Evolutionary conservation across 2,797 vertebrate genomes (phyloP), one percentile per base, ranked within the genome.

Genomic region (Hypotaenidia okinawae): DNA sequence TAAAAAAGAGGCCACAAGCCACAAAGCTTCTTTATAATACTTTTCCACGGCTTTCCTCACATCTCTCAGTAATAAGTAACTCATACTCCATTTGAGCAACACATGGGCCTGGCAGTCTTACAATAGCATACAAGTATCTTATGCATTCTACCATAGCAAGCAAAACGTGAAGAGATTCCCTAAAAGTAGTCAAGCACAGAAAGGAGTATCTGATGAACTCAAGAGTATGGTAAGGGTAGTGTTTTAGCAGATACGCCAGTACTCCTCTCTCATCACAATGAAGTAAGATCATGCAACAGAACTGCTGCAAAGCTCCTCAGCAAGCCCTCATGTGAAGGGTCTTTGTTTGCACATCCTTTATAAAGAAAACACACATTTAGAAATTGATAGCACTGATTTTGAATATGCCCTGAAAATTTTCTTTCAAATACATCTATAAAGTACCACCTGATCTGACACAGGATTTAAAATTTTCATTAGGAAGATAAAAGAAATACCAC

Each of bases 401-500:
- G 55, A 92, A 52, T 55, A 66, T 25, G 49, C 9, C 30, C 11
- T 43, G 69, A 80, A 55, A 54, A 54, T 9, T 0, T 17, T 73
- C 3, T 59, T 73, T 89, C 15, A 70, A 74, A 57, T 90, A 58
- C 22, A 1, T 61, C 24, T 49, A 69, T 57, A 84, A 32, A 83
- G 37, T 32, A 90, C 7, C 25, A 66, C 49, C 11, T 35, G 12
- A 69, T 84, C 21, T 87, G 55, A 41, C 49, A 57, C 0, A 47
- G 10, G 11, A 4, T 78, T 79, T 95, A 93, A 87, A 96, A 77
- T 89, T 70, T 92, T 87, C 41, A 89, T 43, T 83, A 81, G 64
- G 16, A 76, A 93, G 58, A 52, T 75, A 74, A 90, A 97, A 90
- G 97, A 97, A 82, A 39, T 21, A 86, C 63, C 57, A 57, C 49